Evolutionary conservation across 2,797 vertebrate genomes (phyloP), one percentile per base, ranked within the genome.

Genomic region (Phoeniculus purpureus): DNA sequence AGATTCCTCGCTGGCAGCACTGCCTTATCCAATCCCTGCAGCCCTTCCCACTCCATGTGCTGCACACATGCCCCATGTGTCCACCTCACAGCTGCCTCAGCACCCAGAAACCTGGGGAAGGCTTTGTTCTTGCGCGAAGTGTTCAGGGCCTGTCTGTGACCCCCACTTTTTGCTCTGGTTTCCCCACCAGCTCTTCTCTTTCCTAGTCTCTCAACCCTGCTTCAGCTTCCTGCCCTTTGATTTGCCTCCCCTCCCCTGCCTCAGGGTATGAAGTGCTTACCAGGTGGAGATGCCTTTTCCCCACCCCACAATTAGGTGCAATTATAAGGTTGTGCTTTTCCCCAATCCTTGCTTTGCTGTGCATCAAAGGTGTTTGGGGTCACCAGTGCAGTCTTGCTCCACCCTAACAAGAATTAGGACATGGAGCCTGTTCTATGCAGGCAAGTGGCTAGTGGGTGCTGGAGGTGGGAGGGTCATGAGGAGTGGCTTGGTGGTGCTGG

Each of bases 171-270:
- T 43, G 78, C 75, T 67, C 79, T 64, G 32, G 4, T 74, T 89
- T 76, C 48, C 58, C 77, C 60, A n/a, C 22, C 31, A 83, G 37
- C 45, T 81, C 72, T 86, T 29, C 77, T 86, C 54, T 56, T 86
- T 83, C 79, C 81, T 68, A 34, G 32, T 54, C 61, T 93, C 61
- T 88, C 59, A 18, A 40, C 65, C 65, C 43, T 50, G 47, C 29
- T 80, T 29, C 59, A 52, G 62, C 76, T 94, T 94, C 94, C 95
- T 94, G 92, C 79, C 66, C 86, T 94, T 95, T 95, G 61, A 90
- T 93, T 81, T 81, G 78, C 18, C 70, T 66, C 54, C 64, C 40
- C 59, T 92, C 90, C 92, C 88, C 54, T 72, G 85, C 94, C 55
- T 58, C 68, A 17, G 89, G 92, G 86, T 37, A 73, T 1, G 4